These are phyloP conservation scores for Trogon melanurus DNA, from an alignment of 2,113 vertebrate species.

Conservation along the genomic window DNA sequence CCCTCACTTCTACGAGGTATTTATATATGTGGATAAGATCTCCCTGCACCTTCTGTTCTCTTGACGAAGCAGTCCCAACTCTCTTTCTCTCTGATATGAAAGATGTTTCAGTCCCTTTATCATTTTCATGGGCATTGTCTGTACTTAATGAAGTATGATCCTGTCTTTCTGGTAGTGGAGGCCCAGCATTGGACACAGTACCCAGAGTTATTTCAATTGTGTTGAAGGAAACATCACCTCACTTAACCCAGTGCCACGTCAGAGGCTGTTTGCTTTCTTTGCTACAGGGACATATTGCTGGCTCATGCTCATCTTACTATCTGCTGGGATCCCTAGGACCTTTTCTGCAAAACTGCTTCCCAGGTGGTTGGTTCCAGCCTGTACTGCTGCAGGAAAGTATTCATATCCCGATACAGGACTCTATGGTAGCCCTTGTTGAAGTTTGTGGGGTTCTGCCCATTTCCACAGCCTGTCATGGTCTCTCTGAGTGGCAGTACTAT, in stretches of 20 bases:
- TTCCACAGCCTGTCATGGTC: not conserved
- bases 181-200: not conserved
- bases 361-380: not conserved
- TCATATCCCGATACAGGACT: not conserved
- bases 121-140: not conserved
- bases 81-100: not conserved
- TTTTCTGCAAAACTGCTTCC: no score
- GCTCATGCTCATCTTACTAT: no score
- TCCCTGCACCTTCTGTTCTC: not conserved
- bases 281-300: no score
- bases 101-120: not conserved
- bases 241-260: no score
- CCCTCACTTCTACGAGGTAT: fast-evolving
- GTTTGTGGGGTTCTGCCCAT: not conserved
- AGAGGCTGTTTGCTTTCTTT: no score
- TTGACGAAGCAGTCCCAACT: not conserved
- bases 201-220: not conserved
- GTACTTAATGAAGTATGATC: not conserved
- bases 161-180: not conserved
- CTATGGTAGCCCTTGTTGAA: not conserved
- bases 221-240: not conserved
- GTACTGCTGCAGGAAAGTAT: not conserved
- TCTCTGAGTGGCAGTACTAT: not conserved
- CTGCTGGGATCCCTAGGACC: no score
- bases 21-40: not conserved